Conservation (phyloP, 1,140 invertebrate species). For the Heliconius eleuchia region DNA sequence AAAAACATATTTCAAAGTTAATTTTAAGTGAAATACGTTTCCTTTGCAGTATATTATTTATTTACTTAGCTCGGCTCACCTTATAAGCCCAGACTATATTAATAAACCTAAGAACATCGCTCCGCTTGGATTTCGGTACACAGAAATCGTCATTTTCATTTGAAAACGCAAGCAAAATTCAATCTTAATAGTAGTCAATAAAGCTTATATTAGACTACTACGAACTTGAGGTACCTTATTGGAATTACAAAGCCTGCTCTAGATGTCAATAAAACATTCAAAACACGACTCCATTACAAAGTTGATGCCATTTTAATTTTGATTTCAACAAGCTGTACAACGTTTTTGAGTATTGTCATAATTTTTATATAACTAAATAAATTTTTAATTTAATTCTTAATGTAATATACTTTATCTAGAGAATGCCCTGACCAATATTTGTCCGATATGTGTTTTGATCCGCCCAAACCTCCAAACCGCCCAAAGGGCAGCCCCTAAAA, state of each 20-base stretch:
- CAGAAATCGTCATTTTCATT: constrained; percentile 23
- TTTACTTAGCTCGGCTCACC: constrained; percentile 31
- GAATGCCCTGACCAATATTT: too few relatives aligned
- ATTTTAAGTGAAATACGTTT: neutral
- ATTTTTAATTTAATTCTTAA: neutral
- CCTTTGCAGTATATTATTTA: constrained; percentile 16
- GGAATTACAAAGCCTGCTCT: constrained; percentile 56
- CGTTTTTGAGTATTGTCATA: neutral
- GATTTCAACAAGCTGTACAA: constrained; percentile 31
- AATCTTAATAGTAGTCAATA: constrained; percentile 22
- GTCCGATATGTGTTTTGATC: too few relatives aligned
- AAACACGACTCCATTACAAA: constrained; percentile 50
- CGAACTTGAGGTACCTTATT: constrained; percentile 45
- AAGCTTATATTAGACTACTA: constrained; percentile 23
- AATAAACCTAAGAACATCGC: constrained; percentile 41
- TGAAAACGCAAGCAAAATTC: neutral
- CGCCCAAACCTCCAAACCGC: too few relatives aligned
- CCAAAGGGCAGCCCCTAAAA: too few relatives aligned
- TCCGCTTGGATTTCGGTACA: constrained; percentile 38
- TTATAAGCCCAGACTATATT: constrained; percentile 42
- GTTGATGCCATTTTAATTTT: constrained; percentile 42
- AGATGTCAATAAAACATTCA: constrained; percentile 62
- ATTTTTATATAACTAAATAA: neutral
- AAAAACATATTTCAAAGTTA: neutral
- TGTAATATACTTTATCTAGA: too few relatives aligned